Percentiles rank a stretch among this genome's conserved stretches.
Evolutionary conservation across 2,113 vertebrate species (phyloP).

Genomic region (Cephalophus harveyi): DNA sequence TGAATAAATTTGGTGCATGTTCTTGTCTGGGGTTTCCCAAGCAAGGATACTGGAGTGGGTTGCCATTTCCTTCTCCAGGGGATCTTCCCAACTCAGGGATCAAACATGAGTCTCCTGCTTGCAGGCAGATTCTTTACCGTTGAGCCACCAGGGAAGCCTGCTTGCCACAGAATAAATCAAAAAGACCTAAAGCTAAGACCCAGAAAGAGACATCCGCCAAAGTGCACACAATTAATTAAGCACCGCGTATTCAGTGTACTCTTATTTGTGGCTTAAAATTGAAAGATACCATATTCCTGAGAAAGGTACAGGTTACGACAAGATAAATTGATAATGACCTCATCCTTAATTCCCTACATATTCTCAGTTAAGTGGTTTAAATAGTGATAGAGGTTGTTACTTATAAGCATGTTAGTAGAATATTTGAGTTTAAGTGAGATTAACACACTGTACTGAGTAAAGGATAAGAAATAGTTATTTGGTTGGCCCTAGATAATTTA

Average conservation of each 20-base stretch:
- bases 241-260: neutral
- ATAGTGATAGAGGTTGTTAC: neutral
- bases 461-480: neutral
- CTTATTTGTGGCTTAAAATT: neutral
- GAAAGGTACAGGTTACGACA: neutral
- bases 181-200: neutral
- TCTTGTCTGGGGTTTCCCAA: neutral
- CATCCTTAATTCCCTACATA: neutral
- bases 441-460: neutral
- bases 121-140: neutral
- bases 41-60: neutral
- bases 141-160: neutral
- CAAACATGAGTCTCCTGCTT: neutral
- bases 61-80: neutral
- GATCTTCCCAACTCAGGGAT: neutral
- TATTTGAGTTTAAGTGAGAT: neutral
- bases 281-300: neutral
- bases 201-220: neutral
- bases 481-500: neutral
- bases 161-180: neutral
- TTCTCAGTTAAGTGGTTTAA: neutral
- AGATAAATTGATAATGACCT: neutral
- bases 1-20: no score
- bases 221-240: neutral
- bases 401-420: neutral